phyloP scores from a whole-genome alignment of 2,113 vertebrate species.

The Ursus arctos region DNA sequence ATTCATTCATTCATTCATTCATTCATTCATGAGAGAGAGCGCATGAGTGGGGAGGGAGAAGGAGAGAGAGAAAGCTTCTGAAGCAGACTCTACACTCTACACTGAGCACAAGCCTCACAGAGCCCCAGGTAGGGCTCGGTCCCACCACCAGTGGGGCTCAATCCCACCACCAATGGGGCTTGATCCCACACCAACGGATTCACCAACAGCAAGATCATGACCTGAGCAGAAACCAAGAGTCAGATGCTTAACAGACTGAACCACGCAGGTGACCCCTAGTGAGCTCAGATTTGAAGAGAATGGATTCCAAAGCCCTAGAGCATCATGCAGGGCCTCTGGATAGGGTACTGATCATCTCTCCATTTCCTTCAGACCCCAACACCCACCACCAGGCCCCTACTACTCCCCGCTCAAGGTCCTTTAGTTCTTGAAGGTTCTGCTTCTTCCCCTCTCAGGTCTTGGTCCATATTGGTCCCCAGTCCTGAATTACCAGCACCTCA shows the following conservation, averaged over 20 bases:
- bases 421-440: neutral
- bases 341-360: neutral
- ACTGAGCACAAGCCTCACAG: neutral
- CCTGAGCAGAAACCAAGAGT: neutral
- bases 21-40: neutral
- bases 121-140: neutral
- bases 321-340: neutral
- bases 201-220: neutral
- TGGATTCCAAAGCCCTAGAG: neutral
- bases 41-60: neutral
- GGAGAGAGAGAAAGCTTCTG: neutral
- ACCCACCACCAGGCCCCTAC: accelerated
- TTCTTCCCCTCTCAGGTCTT: neutral
- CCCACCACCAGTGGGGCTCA: neutral
- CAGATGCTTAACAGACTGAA: neutral
- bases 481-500: neutral
- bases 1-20: neutral
- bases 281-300: neutral
- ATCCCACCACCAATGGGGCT: neutral
- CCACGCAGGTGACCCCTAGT: neutral
- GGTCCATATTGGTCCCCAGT: neutral
- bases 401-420: neutral
- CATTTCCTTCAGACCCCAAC: accelerated
- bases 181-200: neutral
- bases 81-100: neutral